Conservation (phyloP, 1,140 invertebrate genomes). For the Megathymus violae region DNA sequence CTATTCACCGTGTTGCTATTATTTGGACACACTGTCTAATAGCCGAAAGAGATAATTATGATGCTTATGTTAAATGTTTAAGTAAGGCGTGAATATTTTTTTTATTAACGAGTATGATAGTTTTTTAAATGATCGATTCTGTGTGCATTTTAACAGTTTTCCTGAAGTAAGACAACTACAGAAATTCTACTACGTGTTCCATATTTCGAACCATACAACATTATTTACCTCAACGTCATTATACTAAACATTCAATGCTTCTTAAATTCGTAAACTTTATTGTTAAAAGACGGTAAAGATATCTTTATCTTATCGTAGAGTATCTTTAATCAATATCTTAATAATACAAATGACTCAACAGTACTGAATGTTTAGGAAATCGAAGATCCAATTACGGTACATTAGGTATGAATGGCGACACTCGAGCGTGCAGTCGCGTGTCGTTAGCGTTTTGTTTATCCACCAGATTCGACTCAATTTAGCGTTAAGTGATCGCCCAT, state of each 20-base stretch:
- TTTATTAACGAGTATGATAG: not conserved
- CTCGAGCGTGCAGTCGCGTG: conserved; percentile 62
- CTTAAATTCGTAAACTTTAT: no score
- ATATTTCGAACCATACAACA: not conserved
- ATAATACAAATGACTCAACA: conserved; percentile 47
- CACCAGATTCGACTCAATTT: conserved; percentile 70
- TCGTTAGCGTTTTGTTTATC: conserved; percentile 72
- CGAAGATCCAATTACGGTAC: conserved; percentile 74
- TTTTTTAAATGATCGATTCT: not conserved
- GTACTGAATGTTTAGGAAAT: conserved; percentile 54
- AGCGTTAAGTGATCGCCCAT: conserved; percentile 69
- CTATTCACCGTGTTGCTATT: conserved; percentile 38
- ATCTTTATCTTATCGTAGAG: no score
- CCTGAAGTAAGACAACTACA: no score
- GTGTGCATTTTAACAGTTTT: no score
- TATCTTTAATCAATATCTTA: not conserved
- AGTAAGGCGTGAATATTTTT: not conserved
- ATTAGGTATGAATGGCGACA: conserved; percentile 64
- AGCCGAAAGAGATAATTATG: not conserved
- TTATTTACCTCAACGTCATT: not conserved
- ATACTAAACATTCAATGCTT: not conserved
- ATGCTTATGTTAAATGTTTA: not conserved
- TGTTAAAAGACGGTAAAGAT: no score
- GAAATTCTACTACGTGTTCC: no score
- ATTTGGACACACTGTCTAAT: conserved; percentile 2